Conservation (phyloP, 2,888 invertebrate species). For the Pinctada fucata region DNA sequence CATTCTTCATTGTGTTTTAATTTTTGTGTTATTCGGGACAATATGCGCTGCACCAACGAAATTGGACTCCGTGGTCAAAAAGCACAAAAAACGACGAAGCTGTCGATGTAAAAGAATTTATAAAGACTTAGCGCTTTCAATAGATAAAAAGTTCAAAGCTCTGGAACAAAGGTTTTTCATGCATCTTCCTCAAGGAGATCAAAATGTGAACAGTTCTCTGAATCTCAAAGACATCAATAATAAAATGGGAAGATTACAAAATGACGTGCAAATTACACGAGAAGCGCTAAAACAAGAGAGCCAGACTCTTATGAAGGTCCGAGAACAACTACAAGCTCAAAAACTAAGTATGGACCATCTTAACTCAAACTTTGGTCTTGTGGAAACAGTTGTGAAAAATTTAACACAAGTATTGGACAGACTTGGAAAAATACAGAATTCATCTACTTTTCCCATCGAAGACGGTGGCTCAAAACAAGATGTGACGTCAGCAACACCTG, state of each 20-base stretch:
- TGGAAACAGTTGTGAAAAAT: constrained; percentile 53
- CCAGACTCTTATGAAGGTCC: constrained; percentile 45
- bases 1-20: not conserved
- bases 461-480: constrained; percentile 10
- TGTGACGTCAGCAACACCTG: not conserved
- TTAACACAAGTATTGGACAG: constrained; percentile 48
- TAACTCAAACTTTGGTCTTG: constrained; percentile 47
- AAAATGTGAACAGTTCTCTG: constrained; percentile 23
- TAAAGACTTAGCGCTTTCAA: constrained; percentile 19
- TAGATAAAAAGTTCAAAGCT: constrained; percentile 31
- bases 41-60: not conserved
- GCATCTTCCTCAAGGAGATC: constrained; percentile 21
- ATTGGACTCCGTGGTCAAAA: not conserved
- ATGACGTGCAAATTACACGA: constrained; percentile 45
- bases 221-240: constrained; percentile 27
- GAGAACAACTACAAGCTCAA: constrained; percentile 48
- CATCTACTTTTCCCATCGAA: not conserved
- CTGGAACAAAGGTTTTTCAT: constrained; percentile 29
- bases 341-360: constrained; percentile 47
- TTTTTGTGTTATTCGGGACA: not conserved
- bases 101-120: constrained; percentile 30
- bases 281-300: constrained; percentile 49
- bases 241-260: constrained; percentile 42
- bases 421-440: constrained; percentile 37
- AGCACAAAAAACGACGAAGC: constrained; percentile 10